phyloP scores from a whole-genome alignment of 2,797 vertebrate species.

The Cossypha heuglini region DNA sequence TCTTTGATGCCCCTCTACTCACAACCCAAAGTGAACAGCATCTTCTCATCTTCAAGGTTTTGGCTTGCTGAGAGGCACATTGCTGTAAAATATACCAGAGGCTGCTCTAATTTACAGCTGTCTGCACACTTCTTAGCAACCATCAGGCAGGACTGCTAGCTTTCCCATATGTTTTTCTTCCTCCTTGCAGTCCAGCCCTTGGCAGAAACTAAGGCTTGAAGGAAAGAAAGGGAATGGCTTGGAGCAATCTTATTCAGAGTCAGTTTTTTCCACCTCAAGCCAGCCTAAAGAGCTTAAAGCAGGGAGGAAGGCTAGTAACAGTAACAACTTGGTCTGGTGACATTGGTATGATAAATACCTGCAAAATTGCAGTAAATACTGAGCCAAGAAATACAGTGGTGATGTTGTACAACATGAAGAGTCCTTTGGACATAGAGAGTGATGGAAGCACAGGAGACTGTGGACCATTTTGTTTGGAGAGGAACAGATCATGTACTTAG shows the following conservation, averaged over 20 bases:
- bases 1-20: not conserved
- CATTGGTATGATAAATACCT: not conserved
- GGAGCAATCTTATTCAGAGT: not conserved
- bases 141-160: not conserved
- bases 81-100: not conserved
- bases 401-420: not conserved
- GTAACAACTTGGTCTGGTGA: not conserved
- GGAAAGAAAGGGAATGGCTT: not conserved
- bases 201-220: not conserved
- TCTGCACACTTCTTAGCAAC: not conserved
- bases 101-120: constrained; percentile 26
- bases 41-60: not conserved
- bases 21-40: not conserved
- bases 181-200: not conserved
- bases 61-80: not conserved
- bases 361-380: not conserved
- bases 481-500: not conserved
- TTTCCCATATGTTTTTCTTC: constrained; percentile 18
- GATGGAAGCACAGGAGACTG: not conserved
- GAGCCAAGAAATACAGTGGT: not conserved
- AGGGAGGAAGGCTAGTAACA: not conserved
- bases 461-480: not conserved
- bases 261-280: not conserved
- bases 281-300: not conserved
- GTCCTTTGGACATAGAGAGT: not conserved